phyloP scores from a whole-genome alignment of 2,888 invertebrate genomes.

The Mythimna vitellina region DNA sequence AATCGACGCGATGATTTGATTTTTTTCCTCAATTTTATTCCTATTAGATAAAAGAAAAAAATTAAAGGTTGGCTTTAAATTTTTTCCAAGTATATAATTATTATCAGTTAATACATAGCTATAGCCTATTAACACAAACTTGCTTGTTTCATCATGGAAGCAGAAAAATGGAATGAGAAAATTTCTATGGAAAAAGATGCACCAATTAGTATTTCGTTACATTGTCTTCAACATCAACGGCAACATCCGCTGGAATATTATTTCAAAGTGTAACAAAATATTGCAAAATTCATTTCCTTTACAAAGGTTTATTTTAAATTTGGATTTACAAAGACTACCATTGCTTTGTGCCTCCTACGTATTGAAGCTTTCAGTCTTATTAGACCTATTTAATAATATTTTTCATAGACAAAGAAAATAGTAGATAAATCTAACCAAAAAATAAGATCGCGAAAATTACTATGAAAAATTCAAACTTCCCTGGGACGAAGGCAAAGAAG shows the following conservation, averaged over 20 bases:
- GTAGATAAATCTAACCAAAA: background rate
- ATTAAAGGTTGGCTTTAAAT: background rate
- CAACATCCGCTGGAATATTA: slow-evolving; percentile 48
- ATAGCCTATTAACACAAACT: background rate
- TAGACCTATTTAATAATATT: slow-evolving; percentile 6
- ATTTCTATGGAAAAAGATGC: slow-evolving; percentile 11
- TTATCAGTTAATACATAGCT: background rate
- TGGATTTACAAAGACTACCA: slow-evolving; percentile 18
- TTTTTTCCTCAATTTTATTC: background rate
- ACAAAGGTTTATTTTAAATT: slow-evolving; percentile 48
- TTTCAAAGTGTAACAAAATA: slow-evolving; percentile 55
- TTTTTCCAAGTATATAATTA: no score
- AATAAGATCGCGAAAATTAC: background rate
- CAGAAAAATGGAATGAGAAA: no score
- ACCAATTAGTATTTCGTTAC: slow-evolving; percentile 47
- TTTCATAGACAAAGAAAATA: slow-evolving; percentile 15
- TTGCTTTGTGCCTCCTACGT: slow-evolving; percentile 37
- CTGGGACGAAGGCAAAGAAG: no score
- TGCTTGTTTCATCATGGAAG: background rate
- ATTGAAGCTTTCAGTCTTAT: slow-evolving; percentile 17
- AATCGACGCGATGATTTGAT: background rate
- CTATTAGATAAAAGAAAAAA: background rate
- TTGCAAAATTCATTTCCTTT: slow-evolving; percentile 47
- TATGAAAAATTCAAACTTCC: slow-evolving; percentile 4
- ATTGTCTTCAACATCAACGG: slow-evolving; percentile 22